Evolutionary conservation across 2,888 invertebrate species (phyloP), one percentile per base, ranked within the genome.

Genomic region (Hydrotaea cyrtoneurina): DNA sequence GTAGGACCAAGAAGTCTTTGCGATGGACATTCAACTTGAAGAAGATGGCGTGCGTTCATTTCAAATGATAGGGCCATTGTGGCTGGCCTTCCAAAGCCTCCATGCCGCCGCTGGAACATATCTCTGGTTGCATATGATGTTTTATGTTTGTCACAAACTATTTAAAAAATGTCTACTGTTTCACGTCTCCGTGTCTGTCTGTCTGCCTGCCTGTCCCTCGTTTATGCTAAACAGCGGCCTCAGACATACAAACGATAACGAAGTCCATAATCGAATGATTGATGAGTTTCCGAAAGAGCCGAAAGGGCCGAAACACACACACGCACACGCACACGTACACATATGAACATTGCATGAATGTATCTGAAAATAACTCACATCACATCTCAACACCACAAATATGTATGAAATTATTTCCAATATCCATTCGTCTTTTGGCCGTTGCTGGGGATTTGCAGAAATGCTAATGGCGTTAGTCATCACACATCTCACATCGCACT

Each of bases 131-230:
- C 62, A 31, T 23, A 7, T 62, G 31, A 66, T 66, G 21, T 66
- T n/a, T 43, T 69, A 83, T 66, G 75, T 79, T 79, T 83, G 83
- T 83, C 83, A 77, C 79, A 75, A 71, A 78, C 53, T 74, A 59
- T 69, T 69, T 69, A 69, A 46, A 23, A 46, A 69, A 46, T 46
- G 46, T 69, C 69, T 69, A 43, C 69, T 69, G 69, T 69, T 66
- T 66, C 31, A 31, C 59, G 31, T 59, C 39, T 39, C 13, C 1
- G 39, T 8, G 39, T 39, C 8, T 10, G 39, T 26, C 26, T 5
- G 66, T 46, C 43, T 66, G 66, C 2, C 66, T 21, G 39, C 39
- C 39, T 39, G 10, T 43, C 19, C 13, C 11, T 15, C 8, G 19
- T 10, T 46, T 69, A 69, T 69, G 46, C 46, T 69, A 69, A 59